Evolutionary conservation across 1,140 invertebrate species (phyloP).

Genomic region (Neotoxoptera formosana): DNA sequence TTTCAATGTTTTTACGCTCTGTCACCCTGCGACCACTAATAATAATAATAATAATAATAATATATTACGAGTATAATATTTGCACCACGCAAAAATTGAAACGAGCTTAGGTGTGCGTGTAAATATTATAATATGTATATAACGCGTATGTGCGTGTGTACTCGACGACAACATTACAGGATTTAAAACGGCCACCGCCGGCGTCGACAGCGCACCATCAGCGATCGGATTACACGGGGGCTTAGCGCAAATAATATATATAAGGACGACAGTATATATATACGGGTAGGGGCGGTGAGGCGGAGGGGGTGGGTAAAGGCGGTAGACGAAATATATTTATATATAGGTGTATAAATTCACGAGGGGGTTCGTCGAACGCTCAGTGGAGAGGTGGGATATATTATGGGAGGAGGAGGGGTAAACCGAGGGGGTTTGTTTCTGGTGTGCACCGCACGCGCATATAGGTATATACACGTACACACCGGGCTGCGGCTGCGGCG

Average conservation of each 20-base stretch:
- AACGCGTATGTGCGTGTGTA: conserved; percentile 15
- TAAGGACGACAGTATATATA: not conserved
- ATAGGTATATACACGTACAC: conserved; percentile 12
- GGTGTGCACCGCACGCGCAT: conserved; percentile 11
- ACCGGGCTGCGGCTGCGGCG: not conserved
- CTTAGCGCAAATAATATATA: conserved; percentile 45
- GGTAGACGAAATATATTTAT: not conserved
- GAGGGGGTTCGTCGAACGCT: not conserved
- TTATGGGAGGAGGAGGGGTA: not conserved
- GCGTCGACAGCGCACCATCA: conserved; percentile 25
- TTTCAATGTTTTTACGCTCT: not conserved
- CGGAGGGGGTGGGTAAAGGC: not conserved
- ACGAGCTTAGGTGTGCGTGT: not conserved
- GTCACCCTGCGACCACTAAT: not conserved
- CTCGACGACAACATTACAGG: conserved; percentile 54
- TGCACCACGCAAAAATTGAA: not conserved
- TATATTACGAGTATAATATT: not conserved
- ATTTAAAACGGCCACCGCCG: conserved; percentile 33
- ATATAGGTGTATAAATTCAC: not conserved
- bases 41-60: not conserved
- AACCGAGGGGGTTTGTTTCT: conserved; percentile 45
- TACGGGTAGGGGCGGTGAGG: not conserved
- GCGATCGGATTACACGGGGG: conserved; percentile 53
- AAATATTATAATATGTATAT: not conserved
- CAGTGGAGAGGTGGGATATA: not conserved